phyloP scores from a whole-genome alignment of 2,888 invertebrate species.

The Coremacera marginata region DNA sequence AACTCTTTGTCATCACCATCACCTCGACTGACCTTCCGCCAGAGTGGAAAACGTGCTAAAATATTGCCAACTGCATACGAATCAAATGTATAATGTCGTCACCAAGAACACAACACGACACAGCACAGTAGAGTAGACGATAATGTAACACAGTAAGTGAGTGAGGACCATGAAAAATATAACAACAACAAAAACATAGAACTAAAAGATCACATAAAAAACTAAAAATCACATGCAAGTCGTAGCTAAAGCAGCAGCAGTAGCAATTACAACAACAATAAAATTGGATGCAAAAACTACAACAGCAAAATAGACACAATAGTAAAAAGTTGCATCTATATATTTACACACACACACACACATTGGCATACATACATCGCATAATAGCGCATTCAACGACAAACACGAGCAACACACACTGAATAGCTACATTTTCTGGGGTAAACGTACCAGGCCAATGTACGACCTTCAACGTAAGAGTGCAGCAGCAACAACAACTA shows the following conservation, averaged over 20 bases:
- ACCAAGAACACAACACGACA: neutral
- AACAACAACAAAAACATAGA: slow-evolving; percentile 11
- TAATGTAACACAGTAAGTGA: neutral
- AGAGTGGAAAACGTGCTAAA: slow-evolving; percentile 24
- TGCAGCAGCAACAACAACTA: slow-evolving; percentile 36
- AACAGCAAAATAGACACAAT: slow-evolving; percentile 11
- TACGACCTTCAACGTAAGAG: slow-evolving; percentile 60
- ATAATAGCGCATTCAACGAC: slow-evolving; percentile 13
- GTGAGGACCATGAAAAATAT: slow-evolving; percentile 5
- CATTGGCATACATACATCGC: neutral
- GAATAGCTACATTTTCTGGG: slow-evolving; percentile 51
- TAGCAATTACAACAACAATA: neutral
- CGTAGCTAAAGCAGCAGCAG: neutral
- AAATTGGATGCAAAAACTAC: slow-evolving; percentile 3
- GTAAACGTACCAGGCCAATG: slow-evolving; percentile 62
- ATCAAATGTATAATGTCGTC: slow-evolving; percentile 4
- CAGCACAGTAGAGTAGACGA: neutral
- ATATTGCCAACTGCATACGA: slow-evolving; percentile 9
- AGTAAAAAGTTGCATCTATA: neutral
- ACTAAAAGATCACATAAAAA: neutral
- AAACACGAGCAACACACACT: neutral
- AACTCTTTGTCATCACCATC: neutral
- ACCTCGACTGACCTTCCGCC: slow-evolving; percentile 17
- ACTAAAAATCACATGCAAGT: slow-evolving; percentile 27
- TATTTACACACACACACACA: slow-evolving; percentile 9